Percentiles rank a stretch among this genome's conserved stretches.
Conservation (phyloP, 2,113 vertebrate species). For the Lethenteron reissneri region DNA sequence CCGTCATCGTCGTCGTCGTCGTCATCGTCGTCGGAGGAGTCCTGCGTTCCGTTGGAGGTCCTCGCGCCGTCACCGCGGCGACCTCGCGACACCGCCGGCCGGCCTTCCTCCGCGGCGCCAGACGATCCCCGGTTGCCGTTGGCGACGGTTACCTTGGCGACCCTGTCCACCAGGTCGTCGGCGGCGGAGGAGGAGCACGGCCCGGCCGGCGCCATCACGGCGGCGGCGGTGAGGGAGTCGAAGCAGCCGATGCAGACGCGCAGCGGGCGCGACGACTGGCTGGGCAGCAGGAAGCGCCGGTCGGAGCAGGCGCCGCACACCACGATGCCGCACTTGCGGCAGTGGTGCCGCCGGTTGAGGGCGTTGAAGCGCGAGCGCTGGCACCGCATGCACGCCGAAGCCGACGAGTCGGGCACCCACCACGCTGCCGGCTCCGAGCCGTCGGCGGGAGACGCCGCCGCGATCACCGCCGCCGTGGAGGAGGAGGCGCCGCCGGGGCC, state of each 20-base stretch:
- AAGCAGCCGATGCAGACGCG: not conserved
- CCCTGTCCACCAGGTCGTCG: too few species aligned
- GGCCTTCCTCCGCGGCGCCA: too few species aligned
- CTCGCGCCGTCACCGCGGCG: too few species aligned
- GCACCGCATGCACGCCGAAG: slow-evolving; percentile 3
- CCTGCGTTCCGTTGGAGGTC: too few species aligned
- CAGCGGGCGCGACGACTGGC: slow-evolving; percentile 2
- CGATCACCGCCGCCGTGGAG: not conserved
- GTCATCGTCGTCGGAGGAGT: too few species aligned
- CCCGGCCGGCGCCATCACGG: too few species aligned
- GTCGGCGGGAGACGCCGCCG: not conserved
- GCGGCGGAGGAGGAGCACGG: too few species aligned
- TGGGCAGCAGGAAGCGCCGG: not conserved
- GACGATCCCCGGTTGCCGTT: too few species aligned
- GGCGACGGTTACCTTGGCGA: too few species aligned
- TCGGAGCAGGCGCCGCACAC: slow-evolving; percentile 4
- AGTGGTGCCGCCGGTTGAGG: slow-evolving; percentile 6
- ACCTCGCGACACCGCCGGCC: too few species aligned
- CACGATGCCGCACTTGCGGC: slow-evolving; percentile 4
- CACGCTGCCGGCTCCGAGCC: not conserved
- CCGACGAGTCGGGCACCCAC: slow-evolving; percentile 4
- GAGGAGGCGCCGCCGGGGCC: too few species aligned
- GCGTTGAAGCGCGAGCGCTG: not conserved
- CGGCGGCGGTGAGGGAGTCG: not conserved
- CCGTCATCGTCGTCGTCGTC: too few species aligned